Evolutionary conservation across 2,888 invertebrate genomes (phyloP).

Genomic region (Serrognathus titanus): DNA sequence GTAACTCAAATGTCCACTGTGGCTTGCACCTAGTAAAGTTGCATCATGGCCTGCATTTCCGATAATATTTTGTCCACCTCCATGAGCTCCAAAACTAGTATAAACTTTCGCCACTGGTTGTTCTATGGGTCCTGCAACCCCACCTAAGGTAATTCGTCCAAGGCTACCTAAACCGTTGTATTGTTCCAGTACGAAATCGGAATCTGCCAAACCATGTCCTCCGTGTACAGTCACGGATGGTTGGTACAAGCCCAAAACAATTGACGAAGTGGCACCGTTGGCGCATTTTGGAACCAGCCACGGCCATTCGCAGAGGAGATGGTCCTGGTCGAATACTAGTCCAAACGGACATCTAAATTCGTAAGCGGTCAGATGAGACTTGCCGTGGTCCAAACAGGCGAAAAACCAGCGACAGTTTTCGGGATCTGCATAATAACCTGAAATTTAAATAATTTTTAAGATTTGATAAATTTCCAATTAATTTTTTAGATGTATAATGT

Average conservation of each 20-base stretch:
- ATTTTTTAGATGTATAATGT: too few relatives aligned
- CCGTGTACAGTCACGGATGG: neutral
- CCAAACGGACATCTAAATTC: constrained; percentile 81
- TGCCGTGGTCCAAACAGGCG: constrained; percentile 72
- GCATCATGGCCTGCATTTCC: too few relatives aligned
- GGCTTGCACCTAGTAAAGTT: constrained; percentile 11
- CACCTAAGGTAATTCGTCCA: constrained; percentile 36
- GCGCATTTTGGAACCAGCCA: constrained; percentile 63
- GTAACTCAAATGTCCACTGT: constrained; percentile 8
- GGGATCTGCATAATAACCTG: constrained; percentile 76
- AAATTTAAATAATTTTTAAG: constrained; percentile 12
- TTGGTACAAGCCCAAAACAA: neutral
- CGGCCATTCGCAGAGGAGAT: constrained; percentile 74
- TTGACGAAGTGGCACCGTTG: constrained; percentile 41
- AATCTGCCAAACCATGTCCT: neutral
- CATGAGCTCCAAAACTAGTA: constrained; percentile 31
- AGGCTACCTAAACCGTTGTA: constrained; percentile 43
- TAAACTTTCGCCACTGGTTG: constrained; percentile 35
- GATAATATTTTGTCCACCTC: neutral
- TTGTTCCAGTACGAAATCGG: constrained; percentile 29
- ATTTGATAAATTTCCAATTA: too few relatives aligned
- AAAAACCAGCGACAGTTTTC: constrained; percentile 83
- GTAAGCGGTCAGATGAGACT: constrained; percentile 62
- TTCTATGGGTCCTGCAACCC: constrained; percentile 35
- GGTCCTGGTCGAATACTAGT: constrained; percentile 69